These are phyloP conservation scores for Biston stratarius DNA, from an alignment of 2,888 invertebrate species.

Conservation along the genomic window DNA sequence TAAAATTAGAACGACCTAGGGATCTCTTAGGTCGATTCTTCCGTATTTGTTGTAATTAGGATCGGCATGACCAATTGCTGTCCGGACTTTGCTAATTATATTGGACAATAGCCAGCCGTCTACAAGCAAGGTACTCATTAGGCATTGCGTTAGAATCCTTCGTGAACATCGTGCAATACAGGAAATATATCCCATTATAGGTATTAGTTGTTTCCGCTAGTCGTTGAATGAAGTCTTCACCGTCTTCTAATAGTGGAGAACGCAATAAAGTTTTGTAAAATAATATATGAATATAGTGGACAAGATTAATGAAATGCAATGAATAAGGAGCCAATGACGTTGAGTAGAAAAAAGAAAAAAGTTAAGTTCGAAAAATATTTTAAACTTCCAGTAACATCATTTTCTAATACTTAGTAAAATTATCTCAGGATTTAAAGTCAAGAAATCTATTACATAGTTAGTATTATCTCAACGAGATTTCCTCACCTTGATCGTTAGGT, in stretches of 20 bases:
- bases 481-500: conserved; percentile 19
- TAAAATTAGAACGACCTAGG: not conserved
- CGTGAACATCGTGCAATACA: conserved; percentile 7
- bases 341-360: too few species aligned
- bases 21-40: not conserved
- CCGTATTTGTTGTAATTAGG: not conserved
- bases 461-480: conserved; percentile 10
- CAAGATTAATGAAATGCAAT: too few species aligned
- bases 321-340: too few species aligned
- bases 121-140: not conserved
- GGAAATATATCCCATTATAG: conserved; percentile 28
- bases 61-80: not conserved
- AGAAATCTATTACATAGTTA: conserved; percentile 7
- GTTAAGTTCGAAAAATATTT: too few species aligned
- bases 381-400: too few species aligned
- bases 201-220: not conserved
- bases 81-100: not conserved
- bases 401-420: too few species aligned
- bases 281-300: too few species aligned
- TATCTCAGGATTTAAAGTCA: not conserved
- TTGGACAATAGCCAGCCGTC: not conserved
- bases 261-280: too few species aligned
- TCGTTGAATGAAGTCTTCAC: not conserved
- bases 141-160: conserved; percentile 11
- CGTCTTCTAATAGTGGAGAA: not conserved